These are phyloP conservation scores for Anoplolepis gracilipes DNA, from an alignment of 1,140 invertebrate species.

Conservation along the genomic window DNA sequence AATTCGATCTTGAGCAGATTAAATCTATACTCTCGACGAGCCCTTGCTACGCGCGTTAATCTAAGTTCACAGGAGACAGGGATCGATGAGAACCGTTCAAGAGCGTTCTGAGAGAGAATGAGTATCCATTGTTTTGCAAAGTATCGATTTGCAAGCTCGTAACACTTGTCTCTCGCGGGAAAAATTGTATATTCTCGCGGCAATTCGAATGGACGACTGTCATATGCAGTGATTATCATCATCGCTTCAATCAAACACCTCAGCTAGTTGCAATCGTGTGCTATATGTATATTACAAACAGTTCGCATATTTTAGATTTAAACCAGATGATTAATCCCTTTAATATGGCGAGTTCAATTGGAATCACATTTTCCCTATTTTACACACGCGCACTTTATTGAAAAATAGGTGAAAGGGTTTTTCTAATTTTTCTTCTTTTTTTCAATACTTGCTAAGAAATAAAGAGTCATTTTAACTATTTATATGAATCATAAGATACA, in stretches of 20 bases:
- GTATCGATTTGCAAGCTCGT: background rate
- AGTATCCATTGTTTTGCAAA: constrained; percentile 28
- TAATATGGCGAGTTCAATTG: constrained; percentile 19
- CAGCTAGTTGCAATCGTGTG: constrained; percentile 1
- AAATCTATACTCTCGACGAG: constrained; percentile 40
- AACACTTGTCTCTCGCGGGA: background rate
- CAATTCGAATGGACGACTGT: constrained; percentile 20
- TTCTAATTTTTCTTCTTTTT: background rate
- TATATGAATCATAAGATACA: background rate
- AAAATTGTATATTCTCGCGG: background rate
- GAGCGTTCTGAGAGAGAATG: constrained; percentile 24
- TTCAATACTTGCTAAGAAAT: background rate
- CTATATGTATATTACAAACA: constrained; percentile 12
- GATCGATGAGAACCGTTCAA: constrained; percentile 13
- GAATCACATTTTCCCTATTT: constrained; percentile 29
- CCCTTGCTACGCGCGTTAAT: constrained; percentile 34
- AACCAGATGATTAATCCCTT: background rate
- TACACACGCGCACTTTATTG: background rate
- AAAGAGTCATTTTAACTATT: constrained; percentile 13
- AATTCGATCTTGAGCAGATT: constrained; percentile 44
- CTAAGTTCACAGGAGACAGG: constrained; percentile 41
- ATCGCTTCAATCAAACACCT: constrained; percentile 24
- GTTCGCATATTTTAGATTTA: background rate
- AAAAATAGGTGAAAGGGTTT: background rate
- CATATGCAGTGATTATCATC: constrained; percentile 30